Conservation (phyloP, 2,888 invertebrate genomes). For the Nematopogon swammerdamellus region DNA sequence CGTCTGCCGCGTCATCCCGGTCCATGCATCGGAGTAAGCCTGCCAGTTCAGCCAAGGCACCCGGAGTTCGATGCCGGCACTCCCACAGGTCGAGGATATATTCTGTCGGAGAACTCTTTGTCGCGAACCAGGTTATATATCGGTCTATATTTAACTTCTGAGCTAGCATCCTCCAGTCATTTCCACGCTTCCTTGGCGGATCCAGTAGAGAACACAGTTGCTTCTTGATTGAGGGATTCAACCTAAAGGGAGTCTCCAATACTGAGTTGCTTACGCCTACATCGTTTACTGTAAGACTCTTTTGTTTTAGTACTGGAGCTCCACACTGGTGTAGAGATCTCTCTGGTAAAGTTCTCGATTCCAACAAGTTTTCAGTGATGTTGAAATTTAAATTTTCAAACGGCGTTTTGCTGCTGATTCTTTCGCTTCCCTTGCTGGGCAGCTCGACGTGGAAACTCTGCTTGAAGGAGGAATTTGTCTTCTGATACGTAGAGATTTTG, state of each 20-base stretch:
- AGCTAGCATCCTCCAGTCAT: slow-evolving; percentile 87
- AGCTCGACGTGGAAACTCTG: slow-evolving; percentile 4
- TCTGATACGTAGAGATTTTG: slow-evolving; percentile 27
- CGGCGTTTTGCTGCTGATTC: not conserved
- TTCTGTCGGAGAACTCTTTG: slow-evolving; percentile 85
- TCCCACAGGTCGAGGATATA: slow-evolving; percentile 87
- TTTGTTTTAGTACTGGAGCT: slow-evolving; percentile 15
- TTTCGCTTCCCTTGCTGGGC: not conserved
- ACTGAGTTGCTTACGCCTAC: slow-evolving; percentile 33
- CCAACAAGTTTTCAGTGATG: slow-evolving; percentile 3
- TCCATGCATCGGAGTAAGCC: slow-evolving; percentile 75
- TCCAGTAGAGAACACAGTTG: slow-evolving; percentile 49
- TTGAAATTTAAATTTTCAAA: not conserved
- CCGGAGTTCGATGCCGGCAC: slow-evolving; percentile 70
- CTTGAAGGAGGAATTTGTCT: slow-evolving; percentile 11
- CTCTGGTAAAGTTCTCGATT: not conserved
- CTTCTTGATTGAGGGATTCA: slow-evolving; percentile 27
- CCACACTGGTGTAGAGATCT: slow-evolving; percentile 3
- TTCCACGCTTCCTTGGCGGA: slow-evolving; percentile 75
- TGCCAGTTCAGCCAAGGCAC: slow-evolving; percentile 69
- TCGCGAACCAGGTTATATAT: slow-evolving; percentile 87
- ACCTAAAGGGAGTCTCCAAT: slow-evolving; percentile 37
- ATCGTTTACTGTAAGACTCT: slow-evolving; percentile 31
- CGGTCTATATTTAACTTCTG: slow-evolving; percentile 80
- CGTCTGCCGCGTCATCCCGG: slow-evolving; percentile 63